Percentiles rank a stretch among this genome's conserved stretches.
phyloP scores from a whole-genome alignment of 2,113 vertebrate genomes.

The Anoplopoma fimbria region DNA sequence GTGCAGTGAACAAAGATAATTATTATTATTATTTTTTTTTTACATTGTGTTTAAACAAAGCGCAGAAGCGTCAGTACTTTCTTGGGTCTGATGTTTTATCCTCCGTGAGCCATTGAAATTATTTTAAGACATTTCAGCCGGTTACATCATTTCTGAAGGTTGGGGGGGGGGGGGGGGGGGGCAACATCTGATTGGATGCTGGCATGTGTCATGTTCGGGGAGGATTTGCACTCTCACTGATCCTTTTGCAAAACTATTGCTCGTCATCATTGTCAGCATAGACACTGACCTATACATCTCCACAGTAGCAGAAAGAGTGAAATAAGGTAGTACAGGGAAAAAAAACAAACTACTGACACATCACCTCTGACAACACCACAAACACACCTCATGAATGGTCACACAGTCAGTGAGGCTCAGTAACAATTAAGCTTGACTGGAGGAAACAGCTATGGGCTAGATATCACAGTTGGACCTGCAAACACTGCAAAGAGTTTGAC shows the following conservation, averaged over 20 bases:
- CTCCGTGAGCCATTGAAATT: constrained; percentile 21
- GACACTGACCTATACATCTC: constrained; percentile 22
- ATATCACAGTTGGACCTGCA: constrained; percentile 32
- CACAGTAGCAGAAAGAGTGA: constrained; percentile 38
- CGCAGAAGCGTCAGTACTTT: constrained; percentile 41
- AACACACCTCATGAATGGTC: constrained; percentile 34
- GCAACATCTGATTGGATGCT: constrained; percentile 1
- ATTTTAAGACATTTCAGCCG: constrained; percentile 10
- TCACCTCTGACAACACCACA: constrained; percentile 54
- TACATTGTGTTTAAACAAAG: constrained; percentile 46
- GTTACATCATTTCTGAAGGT: constrained; percentile 14
- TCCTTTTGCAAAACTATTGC: constrained; percentile 39
- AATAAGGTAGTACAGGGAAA: constrained; percentile 30
- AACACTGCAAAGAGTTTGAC: constrained; percentile 24
- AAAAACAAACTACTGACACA: constrained; percentile 35
- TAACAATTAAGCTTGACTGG: constrained; percentile 28
- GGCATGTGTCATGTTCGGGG: constrained; percentile 1
- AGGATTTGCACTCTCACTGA: constrained; percentile 21
- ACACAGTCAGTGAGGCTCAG: constrained; percentile 14
- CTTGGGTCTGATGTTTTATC: constrained; percentile 26
- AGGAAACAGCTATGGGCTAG: constrained; percentile 24
- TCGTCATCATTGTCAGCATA: not conserved
- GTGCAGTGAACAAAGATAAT: constrained; percentile 46
- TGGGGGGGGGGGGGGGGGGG: not conserved
- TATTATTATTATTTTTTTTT: constrained; percentile 40